phyloP scores from a whole-genome alignment of 1,140 invertebrate species.

The Drosophila ficusphila region DNA sequence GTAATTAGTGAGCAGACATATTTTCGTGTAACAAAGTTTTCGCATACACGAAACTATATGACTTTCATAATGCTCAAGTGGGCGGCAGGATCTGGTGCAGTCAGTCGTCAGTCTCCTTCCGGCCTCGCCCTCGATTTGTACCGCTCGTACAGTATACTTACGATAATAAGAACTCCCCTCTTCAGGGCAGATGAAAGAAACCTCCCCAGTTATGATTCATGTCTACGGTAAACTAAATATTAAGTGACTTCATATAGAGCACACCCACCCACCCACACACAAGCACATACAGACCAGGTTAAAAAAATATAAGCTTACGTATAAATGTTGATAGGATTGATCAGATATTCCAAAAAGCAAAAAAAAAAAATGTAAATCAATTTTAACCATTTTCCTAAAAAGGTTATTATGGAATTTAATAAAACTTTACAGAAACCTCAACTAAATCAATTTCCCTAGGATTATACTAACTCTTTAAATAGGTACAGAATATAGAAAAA shows the following conservation, averaged over 20 bases:
- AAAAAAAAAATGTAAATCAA: no score
- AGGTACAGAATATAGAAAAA: no score
- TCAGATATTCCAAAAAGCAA: no score
- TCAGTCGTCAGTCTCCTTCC: no score
- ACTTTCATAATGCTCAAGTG: conserved; percentile 26
- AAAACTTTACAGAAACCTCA: no score
- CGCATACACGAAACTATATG: conserved; percentile 36
- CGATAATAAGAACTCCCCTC: not conserved
- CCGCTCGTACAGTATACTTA: no score
- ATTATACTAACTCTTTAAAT: no score
- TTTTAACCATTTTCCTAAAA: no score
- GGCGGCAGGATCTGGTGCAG: conserved; percentile 10
- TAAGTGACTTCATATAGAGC: conserved; percentile 32
- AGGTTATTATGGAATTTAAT: no score
- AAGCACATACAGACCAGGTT: not conserved
- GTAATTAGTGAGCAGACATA: conserved; percentile 31
- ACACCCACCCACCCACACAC: not conserved
- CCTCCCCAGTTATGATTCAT: conserved; percentile 36
- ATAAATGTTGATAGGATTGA: not conserved
- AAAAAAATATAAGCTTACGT: not conserved
- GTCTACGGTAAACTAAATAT: conserved; percentile 41
- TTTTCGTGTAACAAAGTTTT: conserved; percentile 24
- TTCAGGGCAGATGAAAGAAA: conserved; percentile 5
- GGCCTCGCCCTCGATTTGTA: not conserved
- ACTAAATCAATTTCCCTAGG: no score